Percentiles rank a stretch among this genome's conserved stretches.
These are phyloP conservation scores for Oryzias celebensis DNA, from an alignment of 2,113 vertebrate genomes.

Conservation along the genomic window DNA sequence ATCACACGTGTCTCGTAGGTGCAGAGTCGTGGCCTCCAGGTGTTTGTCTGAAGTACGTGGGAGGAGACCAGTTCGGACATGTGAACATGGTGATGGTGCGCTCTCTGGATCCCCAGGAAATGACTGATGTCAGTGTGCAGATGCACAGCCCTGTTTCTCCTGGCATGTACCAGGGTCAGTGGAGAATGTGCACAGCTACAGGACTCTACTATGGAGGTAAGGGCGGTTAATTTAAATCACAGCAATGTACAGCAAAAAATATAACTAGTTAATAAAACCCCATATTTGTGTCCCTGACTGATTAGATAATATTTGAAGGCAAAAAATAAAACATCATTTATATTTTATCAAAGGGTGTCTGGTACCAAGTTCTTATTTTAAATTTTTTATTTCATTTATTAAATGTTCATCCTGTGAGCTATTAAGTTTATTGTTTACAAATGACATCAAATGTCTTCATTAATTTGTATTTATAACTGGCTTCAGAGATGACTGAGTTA, in stretches of 20 bases:
- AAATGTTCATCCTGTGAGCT: too few relatives aligned
- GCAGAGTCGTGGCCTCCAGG: conserved; percentile 96
- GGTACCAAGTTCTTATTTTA: too few relatives aligned
- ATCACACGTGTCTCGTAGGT: conserved; percentile 75
- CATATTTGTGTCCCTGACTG: too few relatives aligned
- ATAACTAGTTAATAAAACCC: not conserved
- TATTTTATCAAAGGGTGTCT: too few relatives aligned
- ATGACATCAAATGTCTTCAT: too few relatives aligned
- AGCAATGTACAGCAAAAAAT: not conserved
- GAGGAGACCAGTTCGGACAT: conserved; percentile 97
- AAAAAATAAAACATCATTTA: too few relatives aligned
- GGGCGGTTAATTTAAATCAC: conserved; percentile 26
- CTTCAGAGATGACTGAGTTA: too few relatives aligned
- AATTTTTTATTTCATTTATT: too few relatives aligned
- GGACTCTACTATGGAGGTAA: conserved; percentile 97
- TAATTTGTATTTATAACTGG: too few relatives aligned
- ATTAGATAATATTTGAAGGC: too few relatives aligned
- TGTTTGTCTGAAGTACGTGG: conserved; percentile 96
- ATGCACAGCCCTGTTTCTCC: conserved; percentile 95
- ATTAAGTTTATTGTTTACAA: too few relatives aligned
- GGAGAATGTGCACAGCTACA: conserved; percentile 98
- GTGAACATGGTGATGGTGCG: conserved; percentile 97
- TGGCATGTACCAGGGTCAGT: conserved; percentile 98
- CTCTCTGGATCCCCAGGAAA: conserved; percentile 93
- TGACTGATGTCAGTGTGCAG: conserved; percentile 95